Conservation (phyloP, 2,113 vertebrate genomes). For the Oceanodroma tethys region DNA sequence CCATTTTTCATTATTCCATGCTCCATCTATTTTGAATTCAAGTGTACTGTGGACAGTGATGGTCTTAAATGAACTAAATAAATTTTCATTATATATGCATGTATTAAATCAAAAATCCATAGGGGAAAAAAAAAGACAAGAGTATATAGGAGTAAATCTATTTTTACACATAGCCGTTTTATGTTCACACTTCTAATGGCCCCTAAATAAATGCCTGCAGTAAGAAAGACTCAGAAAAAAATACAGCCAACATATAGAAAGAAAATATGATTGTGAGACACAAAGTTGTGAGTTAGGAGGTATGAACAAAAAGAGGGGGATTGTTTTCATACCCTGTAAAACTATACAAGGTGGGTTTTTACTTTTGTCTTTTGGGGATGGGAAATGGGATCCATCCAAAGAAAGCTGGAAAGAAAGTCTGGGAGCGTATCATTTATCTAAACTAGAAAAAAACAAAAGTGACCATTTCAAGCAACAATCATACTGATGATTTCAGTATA, state of each 20-base stretch:
- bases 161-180: neutral
- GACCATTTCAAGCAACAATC: neutral
- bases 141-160: neutral
- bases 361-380: neutral
- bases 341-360: neutral
- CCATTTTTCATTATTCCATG: neutral
- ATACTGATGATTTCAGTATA: neutral
- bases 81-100: neutral
- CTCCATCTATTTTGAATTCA: neutral
- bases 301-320: neutral
- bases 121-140: neutral
- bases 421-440: too few species aligned
- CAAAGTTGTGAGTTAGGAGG: neutral
- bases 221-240: neutral
- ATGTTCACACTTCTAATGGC: neutral
- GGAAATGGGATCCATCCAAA: neutral
- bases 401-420: neutral
- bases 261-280: neutral
- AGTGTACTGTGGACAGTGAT: neutral
- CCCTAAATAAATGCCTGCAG: neutral
- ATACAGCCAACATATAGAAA: neutral
- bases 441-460: neutral
- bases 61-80: neutral
- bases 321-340: neutral
- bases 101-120: neutral